phyloP scores from a whole-genome alignment of 1,140 invertebrate species.

The Schlechtendalia chinensis region DNA sequence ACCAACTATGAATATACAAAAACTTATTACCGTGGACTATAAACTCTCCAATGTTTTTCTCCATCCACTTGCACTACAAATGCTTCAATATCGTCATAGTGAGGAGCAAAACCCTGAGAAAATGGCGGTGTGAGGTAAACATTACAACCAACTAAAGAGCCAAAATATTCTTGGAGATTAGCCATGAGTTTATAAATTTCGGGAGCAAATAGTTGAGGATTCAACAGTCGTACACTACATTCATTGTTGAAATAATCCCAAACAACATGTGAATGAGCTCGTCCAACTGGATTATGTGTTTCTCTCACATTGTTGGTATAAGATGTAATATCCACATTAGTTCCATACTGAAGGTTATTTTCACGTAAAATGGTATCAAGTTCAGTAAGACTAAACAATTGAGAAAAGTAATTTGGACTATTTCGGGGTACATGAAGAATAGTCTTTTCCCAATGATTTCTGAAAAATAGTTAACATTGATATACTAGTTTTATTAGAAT shows the following conservation, averaged over 20 bases:
- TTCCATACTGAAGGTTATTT: conserved; percentile 74
- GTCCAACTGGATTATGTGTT: conserved; percentile 82
- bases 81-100: conserved; percentile 98
- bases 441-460: conserved; percentile 74
- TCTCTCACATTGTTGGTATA: conserved; percentile 77
- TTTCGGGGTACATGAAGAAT: conserved; percentile 71
- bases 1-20: conserved; percentile 8
- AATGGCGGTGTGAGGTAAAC: conserved; percentile 92
- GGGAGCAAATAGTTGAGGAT: conserved; percentile 85
- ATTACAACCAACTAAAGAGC: conserved; percentile 91
- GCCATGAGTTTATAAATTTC: conserved; percentile 60
- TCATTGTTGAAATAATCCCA: conserved; percentile 91
- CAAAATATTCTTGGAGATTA: conserved; percentile 90
- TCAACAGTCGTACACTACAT: conserved; percentile 86
- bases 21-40: conserved; percentile 65
- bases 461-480: conserved; percentile 53
- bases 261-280: conserved; percentile 71
- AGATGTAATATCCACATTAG: conserved; percentile 88
- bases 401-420: conserved; percentile 67
- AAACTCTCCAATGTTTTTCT: conserved; percentile 90
- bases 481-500: too few species aligned
- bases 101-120: conserved; percentile 95
- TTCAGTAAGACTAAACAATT: conserved; percentile 71
- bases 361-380: conserved; percentile 77
- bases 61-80: conserved; percentile 96